Conservation (phyloP, 2,113 vertebrate genomes). For the Pyrgilauda ruficollis region DNA sequence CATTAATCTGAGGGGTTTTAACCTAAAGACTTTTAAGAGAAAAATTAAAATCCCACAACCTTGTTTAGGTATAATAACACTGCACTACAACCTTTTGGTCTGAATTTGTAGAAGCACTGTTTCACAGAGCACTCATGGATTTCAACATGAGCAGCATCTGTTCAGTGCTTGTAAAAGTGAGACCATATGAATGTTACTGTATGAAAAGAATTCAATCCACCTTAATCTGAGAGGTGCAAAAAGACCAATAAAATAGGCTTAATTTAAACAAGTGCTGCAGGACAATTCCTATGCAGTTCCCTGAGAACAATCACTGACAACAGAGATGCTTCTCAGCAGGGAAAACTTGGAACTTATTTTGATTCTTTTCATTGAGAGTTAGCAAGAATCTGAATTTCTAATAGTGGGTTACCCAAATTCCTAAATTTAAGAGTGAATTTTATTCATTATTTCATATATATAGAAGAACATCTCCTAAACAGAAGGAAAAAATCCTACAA, state of each 20-base stretch:
- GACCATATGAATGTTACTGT: neutral
- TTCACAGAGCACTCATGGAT: neutral
- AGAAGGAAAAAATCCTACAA: neutral
- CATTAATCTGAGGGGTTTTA: neutral
- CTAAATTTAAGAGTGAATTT: neutral
- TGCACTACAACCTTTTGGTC: neutral
- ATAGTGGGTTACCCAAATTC: neutral
- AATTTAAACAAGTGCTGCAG: constrained; percentile 14
- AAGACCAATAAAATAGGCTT: neutral
- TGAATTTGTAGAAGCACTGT: neutral
- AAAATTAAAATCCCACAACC: neutral
- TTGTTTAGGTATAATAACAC: neutral
- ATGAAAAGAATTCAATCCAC: neutral
- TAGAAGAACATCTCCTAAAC: neutral
- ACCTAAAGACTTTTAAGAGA: neutral
- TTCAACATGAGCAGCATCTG: fast-evolving
- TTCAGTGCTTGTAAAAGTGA: neutral
- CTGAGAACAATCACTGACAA: neutral
- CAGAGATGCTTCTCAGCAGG: neutral
- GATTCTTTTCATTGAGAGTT: neutral
- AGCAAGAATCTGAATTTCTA: constrained; percentile 4
- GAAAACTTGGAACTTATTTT: neutral
- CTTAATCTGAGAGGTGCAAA: neutral
- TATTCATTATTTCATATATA: neutral
- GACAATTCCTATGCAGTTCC: neutral